Base-by-base conservation (phyloP, 2,113 vertebrate genomes). In the Butorides virescens region DNA sequence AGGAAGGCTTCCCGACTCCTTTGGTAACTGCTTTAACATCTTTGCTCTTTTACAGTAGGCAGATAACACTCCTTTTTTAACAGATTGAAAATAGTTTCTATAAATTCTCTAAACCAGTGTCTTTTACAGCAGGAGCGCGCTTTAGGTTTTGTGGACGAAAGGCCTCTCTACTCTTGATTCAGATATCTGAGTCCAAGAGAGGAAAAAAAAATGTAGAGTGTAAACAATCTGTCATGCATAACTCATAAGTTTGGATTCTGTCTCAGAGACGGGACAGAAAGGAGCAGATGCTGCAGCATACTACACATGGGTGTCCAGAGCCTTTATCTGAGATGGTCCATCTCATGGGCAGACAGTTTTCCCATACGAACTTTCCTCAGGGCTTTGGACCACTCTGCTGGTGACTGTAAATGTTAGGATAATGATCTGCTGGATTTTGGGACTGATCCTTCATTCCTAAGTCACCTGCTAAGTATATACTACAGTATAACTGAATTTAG, bases 261-360 rank as follows among this genome's bases (percentile, higher is more conserved):
- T 55, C 14, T 74, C 58, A 34, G 30, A 9, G 23, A 13, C 34
- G 15, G 72, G n/a, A 16, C 5, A 46, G 81, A 72, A 59, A 75
- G 39, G 36, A 79, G 25, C 22, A 83, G 58, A 50, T 53, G 13
- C 66, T 79, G 42, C 15, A 23, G 6, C 22, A 14, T 27, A 1
- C 4, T 55, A 30, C 15, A 5, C 20, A 5, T 44, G 42, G 34
- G 14, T 74, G 50, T 63, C 42, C 44, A 75, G 71, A 63, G 30
- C 25, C 62, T 30, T 77, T 25, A 15, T 8, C 11, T 62, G 27
- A 67, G 5, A n/a, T 74, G 30, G 27, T 13, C 50, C 20, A 11
- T 53, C 32, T 26, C 0, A 0, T 36, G 26, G 29, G 37, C 55
- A 20, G 13, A 19, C 29, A 19, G 6, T 78, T 50, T 23, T 13